These are phyloP conservation scores for Flexamia atlantica DNA, from an alignment of 2,888 invertebrate species.

Conservation along the genomic window DNA sequence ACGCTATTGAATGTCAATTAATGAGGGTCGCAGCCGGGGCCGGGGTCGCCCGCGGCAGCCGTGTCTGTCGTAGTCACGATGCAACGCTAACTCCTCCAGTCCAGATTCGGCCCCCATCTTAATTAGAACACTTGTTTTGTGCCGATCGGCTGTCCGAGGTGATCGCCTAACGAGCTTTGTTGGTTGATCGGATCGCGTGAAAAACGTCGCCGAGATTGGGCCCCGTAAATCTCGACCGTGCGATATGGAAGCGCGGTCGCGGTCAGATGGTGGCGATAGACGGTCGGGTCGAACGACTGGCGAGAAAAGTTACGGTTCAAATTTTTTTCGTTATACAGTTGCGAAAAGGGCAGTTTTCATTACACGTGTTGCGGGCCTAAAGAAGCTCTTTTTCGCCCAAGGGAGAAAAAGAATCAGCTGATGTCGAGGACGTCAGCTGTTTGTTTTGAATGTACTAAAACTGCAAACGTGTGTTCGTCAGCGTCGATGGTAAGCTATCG, in stretches of 20 bases:
- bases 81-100: neutral
- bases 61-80: neutral
- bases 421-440: too few species aligned
- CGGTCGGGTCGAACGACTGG: neutral
- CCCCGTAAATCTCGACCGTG: slow-evolving; percentile 41
- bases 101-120: slow-evolving; percentile 7
- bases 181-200: slow-evolving; percentile 56
- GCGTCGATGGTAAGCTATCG: too few species aligned
- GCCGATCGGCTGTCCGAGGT: slow-evolving; percentile 7
- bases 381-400: too few species aligned
- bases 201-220: slow-evolving; percentile 43
- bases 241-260: slow-evolving; percentile 39
- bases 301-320: too few species aligned
- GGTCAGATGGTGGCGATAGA: neutral
- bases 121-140: slow-evolving; percentile 56
- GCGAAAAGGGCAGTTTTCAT: too few species aligned
- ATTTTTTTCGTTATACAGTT: too few species aligned
- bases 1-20: slow-evolving; percentile 63
- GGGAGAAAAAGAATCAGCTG: too few species aligned
- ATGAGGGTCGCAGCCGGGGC: slow-evolving; percentile 35
- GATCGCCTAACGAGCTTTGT: slow-evolving; percentile 57
- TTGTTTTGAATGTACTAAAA: too few species aligned
- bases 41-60: neutral
- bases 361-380: too few species aligned
- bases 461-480: too few species aligned